These are phyloP conservation scores for Salvator merianae DNA, from an alignment of 2,113 vertebrate genomes.

Conservation along the genomic window DNA sequence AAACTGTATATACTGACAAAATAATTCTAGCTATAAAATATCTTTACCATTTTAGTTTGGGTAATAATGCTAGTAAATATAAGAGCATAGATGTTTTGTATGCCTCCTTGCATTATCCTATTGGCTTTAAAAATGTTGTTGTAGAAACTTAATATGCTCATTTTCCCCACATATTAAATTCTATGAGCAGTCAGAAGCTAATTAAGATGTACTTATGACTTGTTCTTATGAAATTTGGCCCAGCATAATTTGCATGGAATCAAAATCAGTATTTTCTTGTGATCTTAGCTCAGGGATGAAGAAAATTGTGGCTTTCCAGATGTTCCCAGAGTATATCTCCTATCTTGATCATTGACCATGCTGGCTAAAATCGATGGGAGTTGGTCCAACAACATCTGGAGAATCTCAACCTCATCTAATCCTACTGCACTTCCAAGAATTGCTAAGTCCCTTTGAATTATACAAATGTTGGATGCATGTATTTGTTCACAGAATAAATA, in stretches of 20 bases:
- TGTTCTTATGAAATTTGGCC: conserved; percentile 14
- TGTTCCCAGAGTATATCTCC: background rate
- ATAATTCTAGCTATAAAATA: background rate
- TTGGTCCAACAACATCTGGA: background rate
- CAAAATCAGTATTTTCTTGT: conserved; percentile 25
- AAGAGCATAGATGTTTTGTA: background rate
- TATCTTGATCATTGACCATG: background rate
- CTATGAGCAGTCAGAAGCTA: conserved; percentile 24
- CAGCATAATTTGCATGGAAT: conserved; percentile 3
- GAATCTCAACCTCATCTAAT: background rate
- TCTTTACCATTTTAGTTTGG: conserved; percentile 28
- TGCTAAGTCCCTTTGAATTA: conserved; percentile 27
- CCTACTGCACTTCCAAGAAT: conserved; percentile 27
- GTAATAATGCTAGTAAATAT: background rate
- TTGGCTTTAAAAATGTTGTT: conserved; percentile 12
- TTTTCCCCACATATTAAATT: conserved; percentile 18
- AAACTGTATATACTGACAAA: background rate
- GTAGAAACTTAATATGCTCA: conserved; percentile 47
- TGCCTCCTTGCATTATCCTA: conserved; percentile 29
- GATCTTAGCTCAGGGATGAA: background rate
- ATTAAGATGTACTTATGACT: conserved; percentile 10
- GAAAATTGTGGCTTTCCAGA: background rate
- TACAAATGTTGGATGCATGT: conserved; percentile 28
- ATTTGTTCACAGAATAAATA: conserved; percentile 47
- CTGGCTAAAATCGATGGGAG: background rate